Evolutionary conservation across 2,888 invertebrate genomes (phyloP).

Genomic region (Metopia argyrocephala): DNA sequence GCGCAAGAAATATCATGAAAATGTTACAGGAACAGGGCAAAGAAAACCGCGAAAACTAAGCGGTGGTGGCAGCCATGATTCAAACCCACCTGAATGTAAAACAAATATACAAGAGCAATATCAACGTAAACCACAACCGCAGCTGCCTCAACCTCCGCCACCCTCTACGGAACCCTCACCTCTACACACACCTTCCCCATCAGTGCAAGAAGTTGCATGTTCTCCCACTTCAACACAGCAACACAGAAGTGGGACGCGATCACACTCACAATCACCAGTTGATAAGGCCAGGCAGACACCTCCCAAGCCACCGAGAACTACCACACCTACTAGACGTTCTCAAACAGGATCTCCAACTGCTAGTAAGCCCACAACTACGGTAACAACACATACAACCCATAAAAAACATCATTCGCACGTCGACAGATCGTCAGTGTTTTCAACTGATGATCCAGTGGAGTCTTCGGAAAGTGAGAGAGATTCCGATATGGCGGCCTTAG

Average conservation of each 20-base stretch:
- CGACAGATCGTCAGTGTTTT: conserved; percentile 73
- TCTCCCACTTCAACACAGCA: conserved; percentile 66
- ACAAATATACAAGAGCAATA: conserved; percentile 57
- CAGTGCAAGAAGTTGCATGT: conserved; percentile 59
- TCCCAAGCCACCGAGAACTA: conserved; percentile 67
- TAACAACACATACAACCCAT: conserved; percentile 37
- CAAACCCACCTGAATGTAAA: conserved; percentile 61
- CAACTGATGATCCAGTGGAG: conserved; percentile 80
- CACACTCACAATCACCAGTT: conserved; percentile 68
- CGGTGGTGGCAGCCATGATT: conserved; percentile 56
- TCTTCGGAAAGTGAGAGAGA: conserved; percentile 87
- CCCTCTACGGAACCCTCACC: conserved; percentile 64
- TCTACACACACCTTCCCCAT: conserved; percentile 66
- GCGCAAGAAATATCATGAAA: conserved; percentile 75
- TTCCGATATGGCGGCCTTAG: conserved; percentile 79
- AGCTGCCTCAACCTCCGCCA: conserved; percentile 68
- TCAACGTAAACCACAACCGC: conserved; percentile 68
- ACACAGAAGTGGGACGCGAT: conserved; percentile 60
- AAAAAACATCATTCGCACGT: conserved; percentile 58
- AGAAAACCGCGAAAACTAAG: conserved; percentile 73
- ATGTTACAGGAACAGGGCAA: conserved; percentile 66
- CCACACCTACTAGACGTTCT: conserved; percentile 66
- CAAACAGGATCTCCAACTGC: conserved; percentile 38
- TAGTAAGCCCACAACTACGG: conserved; percentile 36
- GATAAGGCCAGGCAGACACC: conserved; percentile 67